Percentiles rank a stretch among this genome's conserved stretches.
Conservation (phyloP, 1,140 invertebrate species). For the Thalassaphorura encarpata region DNA sequence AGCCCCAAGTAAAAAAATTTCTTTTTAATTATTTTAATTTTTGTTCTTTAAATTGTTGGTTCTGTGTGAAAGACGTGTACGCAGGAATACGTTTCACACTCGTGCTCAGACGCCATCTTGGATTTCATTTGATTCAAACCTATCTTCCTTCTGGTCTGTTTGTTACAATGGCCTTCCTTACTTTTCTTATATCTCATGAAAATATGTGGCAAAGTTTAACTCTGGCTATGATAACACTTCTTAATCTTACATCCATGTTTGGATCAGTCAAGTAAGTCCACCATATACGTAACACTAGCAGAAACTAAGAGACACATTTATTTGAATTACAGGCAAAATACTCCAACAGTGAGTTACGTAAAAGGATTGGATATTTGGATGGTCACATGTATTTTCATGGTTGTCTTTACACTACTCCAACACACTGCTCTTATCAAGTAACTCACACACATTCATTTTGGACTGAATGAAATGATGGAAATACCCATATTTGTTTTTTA, state of each 20-base stretch:
- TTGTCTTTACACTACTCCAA: too few species aligned
- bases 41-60: neutral
- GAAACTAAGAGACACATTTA: too few species aligned
- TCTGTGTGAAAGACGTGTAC: neutral
- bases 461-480: too few species aligned
- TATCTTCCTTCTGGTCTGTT: constrained; percentile 52
- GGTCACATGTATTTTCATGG: too few species aligned
- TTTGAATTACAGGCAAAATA: constrained; percentile 51
- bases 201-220: constrained; percentile 50
- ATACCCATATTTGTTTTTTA: too few species aligned
- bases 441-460: too few species aligned
- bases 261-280: too few species aligned
- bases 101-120: constrained; percentile 46
- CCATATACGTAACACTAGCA: too few species aligned
- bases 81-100: constrained; percentile 32
- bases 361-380: too few species aligned
- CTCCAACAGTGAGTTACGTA: constrained; percentile 49
- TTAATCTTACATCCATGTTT: constrained; percentile 53
- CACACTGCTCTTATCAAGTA: too few species aligned
- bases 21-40: too few species aligned
- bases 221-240: constrained; percentile 48
- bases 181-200: constrained; percentile 52
- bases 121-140: constrained; percentile 49
- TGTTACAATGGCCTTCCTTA: constrained; percentile 54
- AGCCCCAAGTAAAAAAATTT: too few species aligned